Percentiles rank a stretch among this genome's conserved stretches.
These are phyloP conservation scores for Drosophila gunungcola DNA, from an alignment of 1,140 invertebrate species.

Conservation along the genomic window DNA sequence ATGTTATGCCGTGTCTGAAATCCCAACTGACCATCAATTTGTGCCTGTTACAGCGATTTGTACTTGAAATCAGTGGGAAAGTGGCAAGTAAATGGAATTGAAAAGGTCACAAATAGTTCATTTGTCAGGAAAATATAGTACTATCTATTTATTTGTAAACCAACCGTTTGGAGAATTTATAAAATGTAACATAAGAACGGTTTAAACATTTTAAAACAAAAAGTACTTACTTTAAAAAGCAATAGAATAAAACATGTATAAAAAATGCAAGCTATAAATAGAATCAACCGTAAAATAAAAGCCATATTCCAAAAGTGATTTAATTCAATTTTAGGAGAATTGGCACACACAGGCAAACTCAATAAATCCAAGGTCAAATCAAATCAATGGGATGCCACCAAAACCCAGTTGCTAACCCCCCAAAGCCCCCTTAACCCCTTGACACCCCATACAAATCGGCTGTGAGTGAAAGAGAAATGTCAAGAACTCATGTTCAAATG, in stretches of 20 bases:
- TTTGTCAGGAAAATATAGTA: no score
- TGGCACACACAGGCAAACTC: not conserved
- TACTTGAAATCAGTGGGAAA: not conserved
- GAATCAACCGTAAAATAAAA: no score
- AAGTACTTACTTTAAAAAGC: no score
- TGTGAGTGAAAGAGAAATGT: constrained; percentile 52
- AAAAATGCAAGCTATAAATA: no score
- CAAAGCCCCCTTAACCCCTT: constrained; percentile 11
- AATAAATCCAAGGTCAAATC: constrained; percentile 22
- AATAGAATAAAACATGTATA: no score
- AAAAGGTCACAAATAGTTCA: not conserved
- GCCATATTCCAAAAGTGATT: not conserved
- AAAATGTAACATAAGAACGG: no score
- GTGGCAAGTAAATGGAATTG: not conserved
- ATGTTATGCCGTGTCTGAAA: constrained; percentile 20
- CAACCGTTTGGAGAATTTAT: no score
- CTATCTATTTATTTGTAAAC: no score
- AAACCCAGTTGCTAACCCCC: not conserved
- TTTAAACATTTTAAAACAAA: no score
- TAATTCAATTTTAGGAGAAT: not conserved
- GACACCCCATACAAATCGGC: constrained; percentile 11
- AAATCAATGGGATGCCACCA: constrained; percentile 19
- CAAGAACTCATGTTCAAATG: constrained; percentile 82
- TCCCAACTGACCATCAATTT: constrained; percentile 40
- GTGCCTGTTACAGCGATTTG: constrained; percentile 21